These are phyloP conservation scores for Temnothorax curvispinosus DNA, from an alignment of 1,140 invertebrate genomes.

Conservation along the genomic window DNA sequence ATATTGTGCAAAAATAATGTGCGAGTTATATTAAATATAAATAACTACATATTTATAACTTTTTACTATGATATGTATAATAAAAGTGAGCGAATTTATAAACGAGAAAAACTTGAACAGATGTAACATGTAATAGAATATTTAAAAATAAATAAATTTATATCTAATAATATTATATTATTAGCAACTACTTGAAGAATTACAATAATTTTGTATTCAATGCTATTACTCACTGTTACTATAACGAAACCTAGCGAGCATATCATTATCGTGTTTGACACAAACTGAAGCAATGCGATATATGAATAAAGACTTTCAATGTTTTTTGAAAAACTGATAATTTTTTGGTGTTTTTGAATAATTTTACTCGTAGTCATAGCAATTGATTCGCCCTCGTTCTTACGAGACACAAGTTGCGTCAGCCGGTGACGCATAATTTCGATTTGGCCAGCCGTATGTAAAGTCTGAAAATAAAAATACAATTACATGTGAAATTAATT, in stretches of 20 bases:
- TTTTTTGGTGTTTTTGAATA: conserved; percentile 37
- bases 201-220: not conserved
- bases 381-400: not conserved
- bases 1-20: not conserved
- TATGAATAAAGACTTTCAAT: conserved; percentile 25
- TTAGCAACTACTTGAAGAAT: not conserved
- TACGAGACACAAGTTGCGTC: not conserved
- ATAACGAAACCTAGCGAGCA: conserved; percentile 34
- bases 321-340: conserved; percentile 9
- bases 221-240: conserved; percentile 13
- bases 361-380: not conserved
- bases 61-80: not conserved
- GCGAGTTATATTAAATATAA: not conserved
- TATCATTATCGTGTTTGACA: conserved; percentile 41
- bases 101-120: not conserved
- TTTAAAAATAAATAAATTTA: not conserved
- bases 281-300: conserved; percentile 29
- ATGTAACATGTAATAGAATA: not conserved
- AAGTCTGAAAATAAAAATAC: not conserved
- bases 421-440: conserved; percentile 18
- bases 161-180: not conserved
- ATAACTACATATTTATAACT: not conserved
- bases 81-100: not conserved
- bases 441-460: conserved; percentile 40
- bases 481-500: not conserved